Percentiles rank a stretch among this genome's conserved stretches.
Conservation (phyloP, 2,888 invertebrate genomes). For the Trachelus troglodyta region DNA sequence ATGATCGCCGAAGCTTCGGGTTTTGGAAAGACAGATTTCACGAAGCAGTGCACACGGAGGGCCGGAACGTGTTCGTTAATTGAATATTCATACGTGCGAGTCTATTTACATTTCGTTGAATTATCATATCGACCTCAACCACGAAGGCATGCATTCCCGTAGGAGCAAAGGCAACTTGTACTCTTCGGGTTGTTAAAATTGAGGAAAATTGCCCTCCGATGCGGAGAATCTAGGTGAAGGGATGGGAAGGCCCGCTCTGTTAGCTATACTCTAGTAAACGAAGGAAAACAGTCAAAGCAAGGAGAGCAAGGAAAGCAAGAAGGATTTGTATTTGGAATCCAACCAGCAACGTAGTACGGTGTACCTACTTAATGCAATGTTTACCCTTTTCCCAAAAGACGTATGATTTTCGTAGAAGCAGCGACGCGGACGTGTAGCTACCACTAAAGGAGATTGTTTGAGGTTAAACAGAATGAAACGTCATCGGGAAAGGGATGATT, state of each 20-base stretch:
- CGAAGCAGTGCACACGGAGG: background rate
- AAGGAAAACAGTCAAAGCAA: too few species aligned
- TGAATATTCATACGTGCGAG: slow-evolving; percentile 42
- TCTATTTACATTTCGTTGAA: slow-evolving; percentile 36
- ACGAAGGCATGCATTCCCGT: background rate
- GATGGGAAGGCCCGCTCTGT: background rate
- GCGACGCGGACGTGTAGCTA: too few species aligned
- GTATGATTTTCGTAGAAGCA: slow-evolving; percentile 15
- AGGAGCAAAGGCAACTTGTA: slow-evolving; percentile 9
- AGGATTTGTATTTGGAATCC: too few species aligned
- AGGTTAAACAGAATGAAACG: too few species aligned
- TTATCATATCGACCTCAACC: slow-evolving; percentile 31
- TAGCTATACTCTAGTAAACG: too few species aligned
- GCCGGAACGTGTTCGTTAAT: slow-evolving; percentile 16
- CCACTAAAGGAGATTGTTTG: too few species aligned
- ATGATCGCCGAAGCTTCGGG: background rate
- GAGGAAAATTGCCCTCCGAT: slow-evolving; percentile 17
- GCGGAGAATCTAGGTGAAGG: slow-evolving; percentile 3
- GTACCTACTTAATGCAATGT: slow-evolving; percentile 22
- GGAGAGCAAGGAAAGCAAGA: too few species aligned
- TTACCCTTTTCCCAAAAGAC: slow-evolving; percentile 15
- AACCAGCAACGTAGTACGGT: background rate
- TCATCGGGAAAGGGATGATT: too few species aligned
- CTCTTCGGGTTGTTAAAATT: slow-evolving; percentile 18
- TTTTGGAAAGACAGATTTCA: slow-evolving; percentile 1